Evolutionary conservation across 2,888 invertebrate species (phyloP).

Genomic region (Hydropsyche betteni): DNA sequence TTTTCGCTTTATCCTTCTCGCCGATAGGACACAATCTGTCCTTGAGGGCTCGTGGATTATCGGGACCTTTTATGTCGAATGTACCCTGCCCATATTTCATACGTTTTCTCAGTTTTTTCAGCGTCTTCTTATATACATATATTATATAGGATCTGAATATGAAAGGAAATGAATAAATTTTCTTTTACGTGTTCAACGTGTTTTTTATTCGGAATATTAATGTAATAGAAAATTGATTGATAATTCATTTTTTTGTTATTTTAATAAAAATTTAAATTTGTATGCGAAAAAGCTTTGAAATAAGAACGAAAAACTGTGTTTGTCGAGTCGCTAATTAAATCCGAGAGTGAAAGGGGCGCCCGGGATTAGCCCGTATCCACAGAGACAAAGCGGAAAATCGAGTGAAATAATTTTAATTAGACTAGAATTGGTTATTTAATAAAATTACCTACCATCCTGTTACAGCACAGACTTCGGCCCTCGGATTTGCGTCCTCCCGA

Average conservation of each 20-base stretch:
- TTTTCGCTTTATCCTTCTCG: slow-evolving; percentile 20
- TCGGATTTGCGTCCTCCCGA: background rate
- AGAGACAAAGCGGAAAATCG: slow-evolving; percentile 30
- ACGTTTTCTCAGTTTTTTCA: background rate
- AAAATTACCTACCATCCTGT: slow-evolving; percentile 13
- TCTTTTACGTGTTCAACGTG: too few relatives aligned
- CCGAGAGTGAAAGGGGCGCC: background rate
- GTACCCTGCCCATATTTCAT: slow-evolving; percentile 1
- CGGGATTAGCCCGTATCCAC: slow-evolving; percentile 22
- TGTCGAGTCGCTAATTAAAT: slow-evolving; percentile 23
- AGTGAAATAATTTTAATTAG: slow-evolving; percentile 31
- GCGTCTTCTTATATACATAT: too few relatives aligned
- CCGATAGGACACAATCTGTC: slow-evolving; percentile 19
- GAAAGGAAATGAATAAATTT: too few relatives aligned
- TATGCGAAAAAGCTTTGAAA: background rate
- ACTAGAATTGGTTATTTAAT: slow-evolving; percentile 32
- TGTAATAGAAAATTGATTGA: too few relatives aligned
- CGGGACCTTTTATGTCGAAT: slow-evolving; percentile 12
- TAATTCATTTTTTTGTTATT: too few relatives aligned
- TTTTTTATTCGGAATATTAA: too few relatives aligned
- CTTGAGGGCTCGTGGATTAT: slow-evolving; percentile 10
- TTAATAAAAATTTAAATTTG: too few relatives aligned
- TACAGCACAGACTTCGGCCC: background rate
- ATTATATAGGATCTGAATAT: too few relatives aligned
- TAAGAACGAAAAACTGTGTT: slow-evolving; percentile 22